Base-by-base conservation (phyloP, 2,797 vertebrate genomes). In the Alcedo atthis region DNA sequence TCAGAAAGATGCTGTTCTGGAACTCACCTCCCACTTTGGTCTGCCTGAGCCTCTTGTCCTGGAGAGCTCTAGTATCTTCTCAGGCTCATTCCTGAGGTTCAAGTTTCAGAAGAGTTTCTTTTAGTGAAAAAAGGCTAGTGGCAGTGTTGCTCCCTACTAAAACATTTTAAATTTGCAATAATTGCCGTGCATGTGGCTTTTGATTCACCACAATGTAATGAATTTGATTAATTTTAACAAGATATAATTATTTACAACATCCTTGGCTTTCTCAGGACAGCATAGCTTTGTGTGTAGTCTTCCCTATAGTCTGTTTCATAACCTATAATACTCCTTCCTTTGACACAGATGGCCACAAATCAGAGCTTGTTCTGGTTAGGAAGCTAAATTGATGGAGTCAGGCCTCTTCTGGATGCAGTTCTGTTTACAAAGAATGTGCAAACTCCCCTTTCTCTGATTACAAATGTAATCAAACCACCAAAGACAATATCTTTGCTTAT, bases 401-500 rank as follows among this genome's bases (percentile, higher is more conserved):
- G 71, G 45, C 33, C 57, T 87, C 76, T 76, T 49, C 61, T 61
- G 51, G 49, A 37, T 89, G 78, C 53, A 67, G n/a, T 76, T 54
- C 11, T 81, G 5, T 73, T 90, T 80, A 70, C 35, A 57, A 49
- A 70, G 68, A 82, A 61, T 22, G 18, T 6, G 28, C 61, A 55
- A 75, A 9, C 45, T 82, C 48, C 45, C 9, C 22, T 81, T 92
- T 84, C 67, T 76, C 55, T 71, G 33, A 16, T 55, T 85, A 24
- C 25, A 64, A 81, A 43, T 77, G 71, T 35, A 85, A 64, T 77
- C 42, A 77, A 93, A 88, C 69, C 81, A 82, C 37, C 24, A 43
- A 90, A 95, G 81, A 79, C 59, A 63, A 25, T 63, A 62, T 63
- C 76, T 89, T 68, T 89, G 71, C 86, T 89, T 85, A 62, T 37